Evolutionary conservation across 1,140 invertebrate genomes (phyloP), one percentile per base, ranked within the genome.

Genomic region (Drosophila guanche): DNA sequence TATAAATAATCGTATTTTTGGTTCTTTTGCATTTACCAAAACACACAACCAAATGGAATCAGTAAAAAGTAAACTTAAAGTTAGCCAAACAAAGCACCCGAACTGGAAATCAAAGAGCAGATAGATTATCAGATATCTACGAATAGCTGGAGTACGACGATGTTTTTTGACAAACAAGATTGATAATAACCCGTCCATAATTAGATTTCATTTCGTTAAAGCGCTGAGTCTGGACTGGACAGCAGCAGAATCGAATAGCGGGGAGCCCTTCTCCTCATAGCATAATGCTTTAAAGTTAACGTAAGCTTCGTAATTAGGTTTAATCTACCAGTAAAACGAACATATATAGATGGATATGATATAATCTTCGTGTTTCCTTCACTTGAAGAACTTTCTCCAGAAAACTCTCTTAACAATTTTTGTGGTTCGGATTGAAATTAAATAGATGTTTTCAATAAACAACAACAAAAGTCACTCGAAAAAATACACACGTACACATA

Each of bases 171-270:
- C 78, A 89, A 85, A 90, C 74, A 90, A 90, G 84, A 90, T 89
- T 89, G 84, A 90, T 84, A 76, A 89, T 67, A 89, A 89, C 89
- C 89, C 89, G 89, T 90, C 89, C 89, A 90, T 86, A 90, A 86
- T 79, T 85, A 89, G 85, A 90, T 89, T 90, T 90, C 58, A 10
- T 79, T 89, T 90, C 57, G 55, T 61, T 70, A 59, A 75, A 80
- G 68, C 33, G 33, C 75, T 76, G 59, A 48, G 46, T 55, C 63
- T 55, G 65, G 61, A 29, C 29, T 3, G 10, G 52, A 63, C 41
- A 47, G 25, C 52, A 61, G 56, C 43, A 61, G 33, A 79, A 66
- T 16, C 40, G 73, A 47, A 66, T 42, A 59, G 50, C 56, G 29
- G 42, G 56, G 41, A 20, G 20, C 65, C 61, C 62, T 47, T 50